Evolutionary conservation across 2,113 vertebrate species (phyloP).

Genomic region (Aspidoscelis tigris): DNA sequence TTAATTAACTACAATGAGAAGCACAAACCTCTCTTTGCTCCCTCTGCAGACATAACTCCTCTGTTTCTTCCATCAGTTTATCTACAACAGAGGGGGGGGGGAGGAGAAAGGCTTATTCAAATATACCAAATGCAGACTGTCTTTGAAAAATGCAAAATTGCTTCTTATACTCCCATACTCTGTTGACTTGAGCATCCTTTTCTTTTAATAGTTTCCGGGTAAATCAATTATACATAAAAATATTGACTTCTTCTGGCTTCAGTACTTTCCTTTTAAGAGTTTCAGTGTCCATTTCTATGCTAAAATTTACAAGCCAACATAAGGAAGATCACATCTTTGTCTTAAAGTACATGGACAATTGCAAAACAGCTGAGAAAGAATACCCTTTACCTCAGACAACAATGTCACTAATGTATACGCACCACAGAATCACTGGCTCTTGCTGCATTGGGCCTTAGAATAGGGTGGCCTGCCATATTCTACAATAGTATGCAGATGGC

Average conservation of each 20-base stretch:
- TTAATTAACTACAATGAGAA: neutral
- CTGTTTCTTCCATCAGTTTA: slow-evolving; percentile 97
- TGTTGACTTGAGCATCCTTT: neutral
- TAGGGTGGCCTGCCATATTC: no score
- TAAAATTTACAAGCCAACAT: neutral
- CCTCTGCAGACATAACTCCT: slow-evolving; percentile 91
- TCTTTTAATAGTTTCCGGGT: neutral
- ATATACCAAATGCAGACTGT: neutral
- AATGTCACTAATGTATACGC: neutral
- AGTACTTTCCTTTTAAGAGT: neutral
- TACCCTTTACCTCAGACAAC: neutral
- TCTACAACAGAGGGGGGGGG: slow-evolving; percentile 76
- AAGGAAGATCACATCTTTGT: slow-evolving; percentile 23
- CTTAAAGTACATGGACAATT: neutral
- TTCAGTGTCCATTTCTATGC: neutral
- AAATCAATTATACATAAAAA: slow-evolving; percentile 38
- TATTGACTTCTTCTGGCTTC: neutral
- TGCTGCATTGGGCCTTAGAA: no score
- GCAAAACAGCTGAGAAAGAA: fast-evolving
- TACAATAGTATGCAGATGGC: no score
- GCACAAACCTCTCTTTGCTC: slow-evolving; percentile 89
- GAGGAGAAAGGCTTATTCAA: slow-evolving; percentile 8
- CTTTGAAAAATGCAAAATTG: slow-evolving; percentile 15
- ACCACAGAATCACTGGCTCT: neutral
- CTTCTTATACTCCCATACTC: slow-evolving; percentile 11